These are phyloP conservation scores for Mionectes olivaceus DNA, from an alignment of 2,797 vertebrate genomes.

Conservation along the genomic window DNA sequence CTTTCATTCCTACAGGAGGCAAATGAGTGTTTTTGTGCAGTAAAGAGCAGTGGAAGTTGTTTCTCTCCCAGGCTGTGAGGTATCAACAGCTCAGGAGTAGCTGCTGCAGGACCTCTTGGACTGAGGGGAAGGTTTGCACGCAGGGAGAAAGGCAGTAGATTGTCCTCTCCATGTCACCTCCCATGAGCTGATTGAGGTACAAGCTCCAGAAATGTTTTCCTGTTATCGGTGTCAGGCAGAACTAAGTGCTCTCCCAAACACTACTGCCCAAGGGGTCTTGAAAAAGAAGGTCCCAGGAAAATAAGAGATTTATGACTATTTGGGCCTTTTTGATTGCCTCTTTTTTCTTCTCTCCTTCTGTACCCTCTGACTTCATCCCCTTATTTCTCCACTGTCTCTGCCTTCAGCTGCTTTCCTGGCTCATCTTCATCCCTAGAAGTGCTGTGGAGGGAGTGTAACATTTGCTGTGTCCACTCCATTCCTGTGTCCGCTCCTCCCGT, in stretches of 20 bases:
- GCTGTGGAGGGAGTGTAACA: background rate
- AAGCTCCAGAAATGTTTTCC: background rate
- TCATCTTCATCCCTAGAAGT: background rate
- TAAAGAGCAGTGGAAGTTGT: background rate
- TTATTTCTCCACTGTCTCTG: background rate
- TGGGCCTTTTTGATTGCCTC: background rate
- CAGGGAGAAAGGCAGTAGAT: background rate
- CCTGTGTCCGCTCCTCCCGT: fast-evolving
- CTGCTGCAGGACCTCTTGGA: background rate
- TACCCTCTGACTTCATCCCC: background rate
- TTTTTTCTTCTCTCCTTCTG: background rate
- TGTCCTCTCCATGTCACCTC: background rate
- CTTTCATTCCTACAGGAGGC: background rate
- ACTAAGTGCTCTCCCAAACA: background rate
- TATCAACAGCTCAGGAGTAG: background rate
- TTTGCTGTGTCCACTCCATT: background rate
- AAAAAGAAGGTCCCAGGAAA: background rate
- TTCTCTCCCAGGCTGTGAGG: background rate
- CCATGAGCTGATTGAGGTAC: fast-evolving
- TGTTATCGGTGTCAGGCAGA: background rate
- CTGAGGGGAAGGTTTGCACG: background rate
- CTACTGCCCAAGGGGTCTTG: background rate
- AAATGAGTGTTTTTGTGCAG: background rate
- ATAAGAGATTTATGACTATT: background rate
- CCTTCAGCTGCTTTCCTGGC: background rate